Base-by-base conservation (phyloP, 1,140 invertebrate genomes). In the Helicoverpa zea region DNA sequence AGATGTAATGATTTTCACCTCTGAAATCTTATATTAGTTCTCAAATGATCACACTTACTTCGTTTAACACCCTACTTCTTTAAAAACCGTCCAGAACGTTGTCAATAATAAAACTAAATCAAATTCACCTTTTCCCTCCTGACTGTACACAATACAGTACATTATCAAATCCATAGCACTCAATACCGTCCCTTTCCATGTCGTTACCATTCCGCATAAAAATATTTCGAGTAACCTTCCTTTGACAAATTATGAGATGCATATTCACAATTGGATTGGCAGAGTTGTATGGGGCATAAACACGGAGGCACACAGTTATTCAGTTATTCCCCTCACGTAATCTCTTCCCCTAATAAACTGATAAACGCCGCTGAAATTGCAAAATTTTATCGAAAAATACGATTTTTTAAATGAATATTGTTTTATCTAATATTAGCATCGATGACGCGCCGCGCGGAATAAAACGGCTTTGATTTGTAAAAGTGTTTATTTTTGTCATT, bases 351-450 rank as follows among this genome's bases (percentile, higher is more conserved):
- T 76, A 76, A 76, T 76, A 76, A 76, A 76, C 58, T 76, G 56
- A 76, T 76, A 76, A 76, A 76, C 58, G 73, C 58, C 35, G 58
- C 43, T 51, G 73, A 63, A 47, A 76, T 76, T 63, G 56, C 73
- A 47, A 51, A 47, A 63, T 76, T 76, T 76, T 76, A 63, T 63
- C 63, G 43, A 47, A 35, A 76, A 72, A 76, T 76, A 76, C 73
- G 47, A 61, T 61, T 76, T 58, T 43, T 76, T 76, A 76, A 76
- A 76, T 76, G 49, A 76, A 76, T 76, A 76, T 76, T 63, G 56
- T 63, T 76, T 59, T 61, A 76, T 72, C 56, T 76, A 76, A 76
- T 61, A 76, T 76, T 63, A 72, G 47, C 68, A 72, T 72, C 68
- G n/a, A 72, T 54, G 68, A 72, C 49, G 49, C 49, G 68, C 49